Evolutionary conservation across 2,888 invertebrate genomes (phyloP).

Genomic region (Pollenia angustigena): DNA sequence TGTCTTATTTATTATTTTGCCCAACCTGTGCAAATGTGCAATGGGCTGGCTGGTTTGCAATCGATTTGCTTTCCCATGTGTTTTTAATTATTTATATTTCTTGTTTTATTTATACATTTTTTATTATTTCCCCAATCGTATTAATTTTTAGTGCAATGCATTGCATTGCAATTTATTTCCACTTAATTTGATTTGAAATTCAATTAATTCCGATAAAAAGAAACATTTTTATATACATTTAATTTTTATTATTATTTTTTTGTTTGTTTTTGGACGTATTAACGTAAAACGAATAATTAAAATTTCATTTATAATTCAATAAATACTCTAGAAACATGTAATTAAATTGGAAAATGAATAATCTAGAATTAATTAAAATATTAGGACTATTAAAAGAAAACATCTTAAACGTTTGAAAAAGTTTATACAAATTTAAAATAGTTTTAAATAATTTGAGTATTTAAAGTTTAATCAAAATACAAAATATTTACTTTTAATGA

Average conservation of each 20-base stretch:
- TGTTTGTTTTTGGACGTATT: background rate
- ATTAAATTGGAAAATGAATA: slow-evolving; percentile 37
- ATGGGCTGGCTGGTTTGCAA: background rate
- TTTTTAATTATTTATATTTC: slow-evolving; percentile 16
- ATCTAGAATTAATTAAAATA: background rate
- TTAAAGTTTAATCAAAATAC: no score
- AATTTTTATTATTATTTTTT: background rate
- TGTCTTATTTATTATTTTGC: background rate
- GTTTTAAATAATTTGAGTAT: no score
- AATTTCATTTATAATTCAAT: slow-evolving; percentile 20
- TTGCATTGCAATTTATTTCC: slow-evolving; percentile 25
- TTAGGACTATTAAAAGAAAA: background rate
- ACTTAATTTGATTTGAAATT: slow-evolving; percentile 53
- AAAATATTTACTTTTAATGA: no score
- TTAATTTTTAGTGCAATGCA: slow-evolving; percentile 35
- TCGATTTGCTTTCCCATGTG: slow-evolving; percentile 12
- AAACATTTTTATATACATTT: slow-evolving; percentile 6
- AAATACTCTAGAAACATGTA: slow-evolving; percentile 28
- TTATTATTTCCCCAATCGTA: slow-evolving; percentile 12
- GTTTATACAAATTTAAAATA: background rate
- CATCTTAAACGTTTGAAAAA: background rate
- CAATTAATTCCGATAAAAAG: slow-evolving; percentile 43
- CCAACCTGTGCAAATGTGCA: background rate
- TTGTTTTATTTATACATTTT: slow-evolving; percentile 9
- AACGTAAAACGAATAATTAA: background rate